Percentiles rank a stretch among this genome's conserved stretches.
These are phyloP conservation scores for Onychorhynchus coronatus DNA, from an alignment of 2,113 vertebrate genomes.

Conservation along the genomic window DNA sequence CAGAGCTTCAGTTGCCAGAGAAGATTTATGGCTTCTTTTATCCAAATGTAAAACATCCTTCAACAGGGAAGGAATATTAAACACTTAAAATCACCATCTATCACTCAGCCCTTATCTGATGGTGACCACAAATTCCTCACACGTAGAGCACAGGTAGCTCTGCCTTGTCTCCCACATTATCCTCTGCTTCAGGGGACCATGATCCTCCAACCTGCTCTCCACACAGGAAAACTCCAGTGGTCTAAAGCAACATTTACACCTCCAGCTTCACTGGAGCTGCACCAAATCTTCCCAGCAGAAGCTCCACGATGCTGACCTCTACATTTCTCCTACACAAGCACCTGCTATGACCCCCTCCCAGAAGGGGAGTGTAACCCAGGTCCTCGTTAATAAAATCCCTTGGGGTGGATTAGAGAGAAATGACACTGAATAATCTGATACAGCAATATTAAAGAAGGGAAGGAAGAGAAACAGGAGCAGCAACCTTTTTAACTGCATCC, in stretches of 20 bases:
- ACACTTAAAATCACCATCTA: slow-evolving; percentile 46
- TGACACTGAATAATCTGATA: too few species aligned
- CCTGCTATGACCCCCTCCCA: too few species aligned
- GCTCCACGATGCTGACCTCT: neutral
- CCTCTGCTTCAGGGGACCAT: neutral
- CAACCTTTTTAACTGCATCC: too few species aligned
- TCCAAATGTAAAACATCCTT: slow-evolving; percentile 41
- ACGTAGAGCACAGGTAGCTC: neutral
- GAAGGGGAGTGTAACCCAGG: too few species aligned
- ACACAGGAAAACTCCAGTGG: neutral
- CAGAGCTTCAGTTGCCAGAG: neutral
- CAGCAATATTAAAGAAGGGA: too few species aligned
- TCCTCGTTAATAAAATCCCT: neutral
- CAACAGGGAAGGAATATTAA: slow-evolving; percentile 54
- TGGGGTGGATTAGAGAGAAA: too few species aligned
- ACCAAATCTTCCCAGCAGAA: neutral
- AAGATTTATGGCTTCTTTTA: slow-evolving; percentile 75
- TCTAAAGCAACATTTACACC: neutral
- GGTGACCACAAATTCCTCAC: slow-evolving; percentile 15
- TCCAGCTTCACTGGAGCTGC: neutral
- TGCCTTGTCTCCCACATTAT: neutral
- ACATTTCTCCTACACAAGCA: neutral
- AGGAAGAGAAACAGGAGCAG: too few species aligned
- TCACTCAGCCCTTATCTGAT: slow-evolving; percentile 36
- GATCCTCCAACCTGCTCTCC: neutral